Evolutionary conservation across 2,888 invertebrate species (phyloP).

Genomic region (Diarsia mendica): DNA sequence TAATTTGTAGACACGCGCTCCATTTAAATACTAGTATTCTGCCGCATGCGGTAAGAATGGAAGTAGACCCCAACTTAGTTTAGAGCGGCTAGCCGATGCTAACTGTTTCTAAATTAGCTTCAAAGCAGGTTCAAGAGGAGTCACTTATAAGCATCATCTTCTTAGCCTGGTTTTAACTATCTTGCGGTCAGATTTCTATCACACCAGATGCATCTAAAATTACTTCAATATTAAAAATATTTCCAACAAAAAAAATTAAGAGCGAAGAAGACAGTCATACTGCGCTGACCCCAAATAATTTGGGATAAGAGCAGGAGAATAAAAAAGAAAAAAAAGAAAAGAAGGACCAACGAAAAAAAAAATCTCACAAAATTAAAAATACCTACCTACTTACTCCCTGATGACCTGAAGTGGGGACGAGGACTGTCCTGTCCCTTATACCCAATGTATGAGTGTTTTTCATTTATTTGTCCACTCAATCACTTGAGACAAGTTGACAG

Average conservation of each 20-base stretch:
- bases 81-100: too few species aligned
- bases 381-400: conserved; percentile 8
- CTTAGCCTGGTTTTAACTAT: neutral
- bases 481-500: conserved; percentile 63
- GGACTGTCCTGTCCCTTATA: conserved; percentile 22
- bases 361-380: neutral
- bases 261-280: neutral
- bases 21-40: too few species aligned
- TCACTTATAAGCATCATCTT: neutral
- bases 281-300: neutral
- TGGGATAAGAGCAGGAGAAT: neutral
- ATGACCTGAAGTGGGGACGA: conserved; percentile 34
- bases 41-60: too few species aligned
- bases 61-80: too few species aligned
- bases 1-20: too few species aligned
- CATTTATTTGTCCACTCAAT: conserved; percentile 66
- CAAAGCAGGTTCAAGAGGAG: neutral
- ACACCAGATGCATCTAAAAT: neutral
- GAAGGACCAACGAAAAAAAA: neutral
- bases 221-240: neutral
- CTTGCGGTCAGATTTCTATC: neutral
- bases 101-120: neutral
- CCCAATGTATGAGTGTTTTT: conserved; percentile 52
- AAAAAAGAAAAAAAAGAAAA: too few species aligned
- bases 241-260: neutral